Base-by-base conservation (phyloP, 2,797 vertebrate species). In the Luscinia megarhynchos region DNA sequence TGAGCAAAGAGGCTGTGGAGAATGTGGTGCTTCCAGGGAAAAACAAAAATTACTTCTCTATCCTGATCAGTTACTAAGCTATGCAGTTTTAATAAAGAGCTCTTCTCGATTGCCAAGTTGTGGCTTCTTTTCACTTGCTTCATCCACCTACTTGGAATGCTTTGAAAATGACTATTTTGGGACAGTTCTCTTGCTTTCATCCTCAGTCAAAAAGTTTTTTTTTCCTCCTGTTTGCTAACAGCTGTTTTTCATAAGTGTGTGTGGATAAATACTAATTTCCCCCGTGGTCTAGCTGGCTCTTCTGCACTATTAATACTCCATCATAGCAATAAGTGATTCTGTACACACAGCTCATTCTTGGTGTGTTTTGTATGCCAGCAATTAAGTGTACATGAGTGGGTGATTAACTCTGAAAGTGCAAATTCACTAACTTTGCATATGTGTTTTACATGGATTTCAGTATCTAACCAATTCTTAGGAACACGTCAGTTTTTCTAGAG, bases 371-470 rank as follows among this genome's bases (percentile, higher is more conserved):
- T 61, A 9, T 66, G 77, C 34, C 32, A 70, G 63, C 57, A 79
- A 14, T 93, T 66, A 58, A 74, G 41, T 48, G 38, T 77, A 29
- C 58, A 67, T 72, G 70, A 83, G 69, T 92, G 48, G 54, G 29
- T 93, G 36, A 76, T 90, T 89, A 87, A 54, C 27, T 59, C 22
- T 72, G 46, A 58, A 83, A 83, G 70, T 83, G 87, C 90, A 90
- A 94, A 77, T 84, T 82, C 55, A 63, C 38, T 64, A 20, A 70
- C 54, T 84, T 83, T 76, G 12, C n/a, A 12, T 7, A 24, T 92
- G 5, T 77, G 14, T 85, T 87, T 91, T 88, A 55, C 7, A 12
- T 24, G 27, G 4, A 4, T 61, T 88, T 89, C 45, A 63, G 13
- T 26, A 54, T 78, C 55, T 78, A 89, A 87, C 45, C 12, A 18